Base-by-base conservation (phyloP, 2,113 vertebrate species). In the Pterocles burchelli region DNA sequence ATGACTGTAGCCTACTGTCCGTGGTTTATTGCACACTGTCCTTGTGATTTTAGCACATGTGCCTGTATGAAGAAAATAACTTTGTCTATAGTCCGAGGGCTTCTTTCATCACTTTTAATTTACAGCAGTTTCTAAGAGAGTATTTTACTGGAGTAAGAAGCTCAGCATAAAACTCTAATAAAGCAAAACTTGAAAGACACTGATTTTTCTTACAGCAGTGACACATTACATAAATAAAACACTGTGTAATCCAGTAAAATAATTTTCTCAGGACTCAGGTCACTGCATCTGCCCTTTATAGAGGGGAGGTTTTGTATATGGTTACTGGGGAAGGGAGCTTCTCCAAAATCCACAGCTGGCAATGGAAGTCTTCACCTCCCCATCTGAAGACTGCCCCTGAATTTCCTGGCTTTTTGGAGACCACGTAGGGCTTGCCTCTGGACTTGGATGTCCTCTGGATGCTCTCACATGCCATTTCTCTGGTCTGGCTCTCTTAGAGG, bases 231-330 rank as follows among this genome's bases (percentile, higher is more conserved):
- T 58, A 90, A 95, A 78, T 71, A 81, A 82, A 94, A 18, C 52
- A 12, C 61, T 54, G 9, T 18, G 38, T 78, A 67, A 90, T 92
- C 57, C 0, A 0, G 38, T 78, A 75, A 74, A 61, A 67, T 74
- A 18, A 48, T 85, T 90, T 92, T 75, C 79, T 86, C 52, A 79
- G 79, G 89, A 55, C 0, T 20, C 33, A 43, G 41, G 45, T 46
- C 80, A 58, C 72, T 94, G 76, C 84, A 59, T 89, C 76, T 88
- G 57, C 52, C 57, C 62, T 73, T 93, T 86, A 19, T 28, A 93
- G 62, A 79, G 86, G 58, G 36, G 62, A 68, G 5, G 0, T 21
- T 85, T 87, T 75, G 45, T 5, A 15, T 45, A 25, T 63, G 66
- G 58, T 88, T 89, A 38, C 80, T 91, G 87, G 67, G 38, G 67